Evolutionary conservation across 2,113 vertebrate genomes (phyloP).

Genomic region (Ochotona princeps): DNA sequence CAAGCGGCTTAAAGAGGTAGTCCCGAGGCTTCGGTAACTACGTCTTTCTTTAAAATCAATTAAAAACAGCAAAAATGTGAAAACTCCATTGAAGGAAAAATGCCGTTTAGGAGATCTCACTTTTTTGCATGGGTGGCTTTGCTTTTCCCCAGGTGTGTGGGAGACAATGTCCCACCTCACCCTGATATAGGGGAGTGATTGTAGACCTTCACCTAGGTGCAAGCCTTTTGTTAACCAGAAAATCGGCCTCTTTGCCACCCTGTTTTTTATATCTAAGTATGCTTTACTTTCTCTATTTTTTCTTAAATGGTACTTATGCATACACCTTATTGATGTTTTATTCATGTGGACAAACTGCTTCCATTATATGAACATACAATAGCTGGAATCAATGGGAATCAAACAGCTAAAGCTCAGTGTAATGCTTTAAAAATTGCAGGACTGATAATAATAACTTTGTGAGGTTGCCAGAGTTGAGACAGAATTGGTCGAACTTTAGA

Average conservation of each 20-base stretch:
- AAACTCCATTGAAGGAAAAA: constrained; percentile 56
- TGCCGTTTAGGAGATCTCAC: constrained; percentile 18
- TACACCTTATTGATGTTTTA: constrained; percentile 76
- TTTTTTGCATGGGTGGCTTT: constrained; percentile 33
- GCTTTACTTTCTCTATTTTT: constrained; percentile 63
- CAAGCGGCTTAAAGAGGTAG: constrained; percentile 55
- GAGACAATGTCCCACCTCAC: constrained; percentile 35
- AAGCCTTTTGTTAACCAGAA: constrained; percentile 76
- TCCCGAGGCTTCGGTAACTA: constrained; percentile 42
- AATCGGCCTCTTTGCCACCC: constrained; percentile 60
- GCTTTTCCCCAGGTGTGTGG: not conserved
- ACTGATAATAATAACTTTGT: constrained; percentile 68
- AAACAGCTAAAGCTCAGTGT: constrained; percentile 60
- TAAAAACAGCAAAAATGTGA: constrained; percentile 56
- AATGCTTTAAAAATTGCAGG: constrained; percentile 67
- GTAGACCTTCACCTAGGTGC: constrained; percentile 51
- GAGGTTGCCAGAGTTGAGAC: not conserved
- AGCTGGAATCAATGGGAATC: constrained; percentile 69
- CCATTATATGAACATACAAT: constrained; percentile 73
- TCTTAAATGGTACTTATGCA: constrained; percentile 73
- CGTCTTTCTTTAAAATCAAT: constrained; percentile 66
- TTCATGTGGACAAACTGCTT: constrained; percentile 76
- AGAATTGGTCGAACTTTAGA: constrained; percentile 35
- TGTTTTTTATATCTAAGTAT: constrained; percentile 48
- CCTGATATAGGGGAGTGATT: constrained; percentile 37